A percentile compares a stretch with the other conserved stretches of the same genome.
Conservation (phyloP, 2,113 vertebrate genomes). For the Prinia subflava region DNA sequence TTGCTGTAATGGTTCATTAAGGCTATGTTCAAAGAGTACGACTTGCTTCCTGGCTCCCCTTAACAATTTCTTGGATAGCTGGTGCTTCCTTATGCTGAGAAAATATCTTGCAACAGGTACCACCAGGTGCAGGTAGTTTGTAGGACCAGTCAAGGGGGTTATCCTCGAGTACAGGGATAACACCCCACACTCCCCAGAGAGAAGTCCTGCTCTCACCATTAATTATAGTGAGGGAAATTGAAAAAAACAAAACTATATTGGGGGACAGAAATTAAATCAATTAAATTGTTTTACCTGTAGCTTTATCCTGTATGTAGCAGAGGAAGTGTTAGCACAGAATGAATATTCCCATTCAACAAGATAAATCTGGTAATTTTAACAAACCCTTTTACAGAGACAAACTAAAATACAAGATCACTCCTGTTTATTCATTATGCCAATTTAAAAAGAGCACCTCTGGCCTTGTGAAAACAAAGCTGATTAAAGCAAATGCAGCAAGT, state of each 20-base stretch:
- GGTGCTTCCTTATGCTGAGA: neutral
- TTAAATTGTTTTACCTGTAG: neutral
- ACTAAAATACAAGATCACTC: constrained; percentile 37
- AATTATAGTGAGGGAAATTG: neutral
- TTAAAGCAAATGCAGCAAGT: constrained; percentile 52
- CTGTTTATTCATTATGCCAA: constrained; percentile 66
- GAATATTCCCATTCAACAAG: constrained; percentile 31
- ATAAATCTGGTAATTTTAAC: constrained; percentile 62
- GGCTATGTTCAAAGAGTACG: neutral
- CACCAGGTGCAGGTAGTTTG: neutral
- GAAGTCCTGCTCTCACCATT: neutral
- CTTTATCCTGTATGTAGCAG: neutral
- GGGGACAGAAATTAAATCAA: neutral
- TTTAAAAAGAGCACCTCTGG: constrained; percentile 42
- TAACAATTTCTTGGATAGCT: neutral
- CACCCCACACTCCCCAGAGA: neutral
- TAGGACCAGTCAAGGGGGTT: neutral
- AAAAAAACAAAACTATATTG: neutral
- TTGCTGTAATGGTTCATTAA: neutral
- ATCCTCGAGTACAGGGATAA: neutral
- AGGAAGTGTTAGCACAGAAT: neutral
- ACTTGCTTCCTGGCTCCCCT: neutral
- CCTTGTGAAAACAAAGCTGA: constrained; percentile 58
- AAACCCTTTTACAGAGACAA: constrained; percentile 42
- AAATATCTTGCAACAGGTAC: neutral